phyloP scores from a whole-genome alignment of 2,797 vertebrate species.

The Lates japonicus region DNA sequence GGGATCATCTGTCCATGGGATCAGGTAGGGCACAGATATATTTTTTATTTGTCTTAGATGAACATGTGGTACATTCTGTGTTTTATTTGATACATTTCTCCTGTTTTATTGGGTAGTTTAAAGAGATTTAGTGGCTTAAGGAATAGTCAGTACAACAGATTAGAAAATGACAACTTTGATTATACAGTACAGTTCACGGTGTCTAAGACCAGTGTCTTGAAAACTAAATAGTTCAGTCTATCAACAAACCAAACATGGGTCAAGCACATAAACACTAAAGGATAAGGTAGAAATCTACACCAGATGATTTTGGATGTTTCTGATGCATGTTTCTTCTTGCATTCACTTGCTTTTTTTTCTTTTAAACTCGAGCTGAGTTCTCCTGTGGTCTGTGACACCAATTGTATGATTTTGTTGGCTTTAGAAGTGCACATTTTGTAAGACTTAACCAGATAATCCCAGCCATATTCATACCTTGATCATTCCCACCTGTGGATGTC shows the following conservation, averaged over 20 bases:
- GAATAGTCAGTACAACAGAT: neutral
- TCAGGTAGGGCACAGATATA: constrained; percentile 89
- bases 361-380: neutral
- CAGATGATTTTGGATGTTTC: constrained; percentile 19
- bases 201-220: neutral
- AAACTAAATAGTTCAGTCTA: neutral
- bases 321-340: constrained; percentile 4
- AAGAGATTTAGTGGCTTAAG: neutral
- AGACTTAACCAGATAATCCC: neutral
- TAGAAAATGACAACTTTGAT: neutral
- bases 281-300: constrained; percentile 7
- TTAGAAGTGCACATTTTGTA: neutral
- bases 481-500: neutral
- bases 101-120: neutral
- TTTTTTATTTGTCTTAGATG: constrained; percentile 5
- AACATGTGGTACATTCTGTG: neutral
- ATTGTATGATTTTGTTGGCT: constrained; percentile 7
- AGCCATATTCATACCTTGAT: neutral
- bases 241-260: neutral
- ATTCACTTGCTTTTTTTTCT: neutral
- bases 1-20: constrained; percentile 98
- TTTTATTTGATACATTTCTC: neutral
- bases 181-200: neutral
- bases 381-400: constrained; percentile 7
- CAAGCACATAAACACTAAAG: neutral